Base-by-base conservation (phyloP, 2,888 invertebrate species). In the Harpagoxenus sublaevis region DNA sequence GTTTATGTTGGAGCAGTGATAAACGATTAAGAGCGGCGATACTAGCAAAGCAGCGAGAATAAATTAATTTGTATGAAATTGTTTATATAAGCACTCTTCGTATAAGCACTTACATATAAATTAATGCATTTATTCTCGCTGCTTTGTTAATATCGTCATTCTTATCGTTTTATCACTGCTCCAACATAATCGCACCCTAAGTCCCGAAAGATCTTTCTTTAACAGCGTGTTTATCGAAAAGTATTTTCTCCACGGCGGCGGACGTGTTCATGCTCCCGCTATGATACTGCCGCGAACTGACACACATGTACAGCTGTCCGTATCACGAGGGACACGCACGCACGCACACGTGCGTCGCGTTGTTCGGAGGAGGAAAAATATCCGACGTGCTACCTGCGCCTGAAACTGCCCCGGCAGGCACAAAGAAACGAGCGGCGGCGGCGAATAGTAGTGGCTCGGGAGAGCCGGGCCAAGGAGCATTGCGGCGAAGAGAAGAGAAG, bases 401-500 rank as follows among this genome's bases (percentile, higher is more conserved):
- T 90, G 89, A 90, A 91, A 92, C 91, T 91, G 92, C 90, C 90
- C 88, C 87, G 84, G 82, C 84, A 82, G 63, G 88, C 89, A 90
- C 88, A 90, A 91, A 90, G 89, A 88, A 91, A 89, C 86, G 81
- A 78, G 73, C 84, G 23, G 73, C 84, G 83, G 84, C 63, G 9
- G 65, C 73, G 84, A 82, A 84, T 85, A 83, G 86, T 83, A 78
- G 78, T 63, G 84, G 15, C 42, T 53, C 53, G 53, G 31, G 42
- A 45, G 53, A 78, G 53, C 65, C 35, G 74, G 62, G 45, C 48
- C 60, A 48, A 75, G 62, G 35, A 35, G 6, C 45, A 62, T 6
- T 35, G 48, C 48, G 35, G 31, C 15, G 6, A 51, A 45, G 60
- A 68, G 60, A 48, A 15, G 42, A 2, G 31, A 10, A 51, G 5